Evolutionary conservation across 2,113 vertebrate species (phyloP), one percentile per base, ranked within the genome.

Genomic region (Empidonax alnorum): DNA sequence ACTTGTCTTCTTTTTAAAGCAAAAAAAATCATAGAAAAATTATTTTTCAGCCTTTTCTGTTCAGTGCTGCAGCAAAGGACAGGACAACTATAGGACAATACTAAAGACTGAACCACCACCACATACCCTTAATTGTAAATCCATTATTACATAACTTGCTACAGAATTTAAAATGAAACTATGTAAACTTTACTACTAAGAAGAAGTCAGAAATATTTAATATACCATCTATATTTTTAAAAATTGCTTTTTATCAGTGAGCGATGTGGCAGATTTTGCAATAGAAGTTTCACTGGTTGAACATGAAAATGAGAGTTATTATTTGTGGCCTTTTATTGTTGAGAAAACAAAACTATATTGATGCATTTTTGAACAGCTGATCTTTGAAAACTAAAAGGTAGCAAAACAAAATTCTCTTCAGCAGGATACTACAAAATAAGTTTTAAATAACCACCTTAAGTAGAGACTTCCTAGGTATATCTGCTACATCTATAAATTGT

Each of bases 131-230:
- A 73, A 63, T 56, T 83, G 85, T 23, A 86, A 93, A 96, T 76
- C 37, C 53, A 72, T 46, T 93, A 77, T 89, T 90, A 84, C 22
- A 16, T 50, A 92, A 84, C 39, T 95, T 95, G n/a, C 73, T 77
- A 30, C n/a, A 91, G 59, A 93, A 93, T 90, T 93, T 79, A 35
- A 76, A 94, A 94, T 84, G 33, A 84, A 96, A 91, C 61, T 92
- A 93, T 73, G 63, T 91, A 96, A 62, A 88, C 79, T 89, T 68
- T 42, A 92, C 78, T 94, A 83, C 53, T 83, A 90, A 88, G 85
- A 96, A 63, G 89, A 55, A 59, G 87, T 94, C 84, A 96, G 75
- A 84, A 95, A 79, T 35, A 53, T 25, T 94, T 79, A 84, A 88
- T 53, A 71, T 77, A 92, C 62, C 39, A 94, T 17, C 74, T 87